Conservation (phyloP, 1,140 invertebrate genomes). For the Solenopsis invicta region DNA sequence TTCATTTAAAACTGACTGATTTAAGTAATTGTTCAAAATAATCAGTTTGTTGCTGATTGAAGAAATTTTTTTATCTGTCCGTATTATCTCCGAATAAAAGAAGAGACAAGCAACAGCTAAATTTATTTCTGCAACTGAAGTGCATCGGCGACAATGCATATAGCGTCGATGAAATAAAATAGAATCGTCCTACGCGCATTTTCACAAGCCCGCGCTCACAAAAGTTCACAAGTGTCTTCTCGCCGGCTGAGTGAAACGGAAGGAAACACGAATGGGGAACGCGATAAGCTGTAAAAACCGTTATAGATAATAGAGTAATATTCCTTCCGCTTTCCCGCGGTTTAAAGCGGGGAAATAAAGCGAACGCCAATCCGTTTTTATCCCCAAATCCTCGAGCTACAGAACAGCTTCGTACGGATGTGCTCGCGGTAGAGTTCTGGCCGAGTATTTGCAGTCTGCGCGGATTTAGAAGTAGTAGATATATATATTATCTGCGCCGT, state of each 20-base stretch:
- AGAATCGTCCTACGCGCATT: not conserved
- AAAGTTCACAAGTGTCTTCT: constrained; percentile 31
- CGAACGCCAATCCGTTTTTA: constrained; percentile 55
- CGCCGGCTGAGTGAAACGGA: not conserved
- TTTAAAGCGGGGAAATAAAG: constrained; percentile 52
- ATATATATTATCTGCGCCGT: constrained; percentile 50
- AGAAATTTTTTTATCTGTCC: not conserved
- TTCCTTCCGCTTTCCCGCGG: constrained; percentile 13
- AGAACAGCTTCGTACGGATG: constrained; percentile 16
- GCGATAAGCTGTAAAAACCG: constrained; percentile 57
- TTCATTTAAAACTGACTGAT: not conserved
- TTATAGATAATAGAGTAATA: constrained; percentile 60
- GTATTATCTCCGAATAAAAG: not conserved
- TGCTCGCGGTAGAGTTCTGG: constrained; percentile 9
- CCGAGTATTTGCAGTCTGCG: constrained; percentile 24
- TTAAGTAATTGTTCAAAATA: constrained; percentile 1
- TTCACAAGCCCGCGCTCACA: not conserved
- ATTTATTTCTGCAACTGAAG: not conserved
- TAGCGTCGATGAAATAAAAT: not conserved
- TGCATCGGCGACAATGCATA: not conserved
- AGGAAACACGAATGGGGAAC: constrained; percentile 23
- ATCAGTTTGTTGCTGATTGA: not conserved
- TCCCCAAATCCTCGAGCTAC: constrained; percentile 44
- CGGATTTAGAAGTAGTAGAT: constrained; percentile 38
- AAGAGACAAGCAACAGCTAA: not conserved